phyloP scores from a whole-genome alignment of 2,888 invertebrate genomes.

The Atethmia centrago region DNA sequence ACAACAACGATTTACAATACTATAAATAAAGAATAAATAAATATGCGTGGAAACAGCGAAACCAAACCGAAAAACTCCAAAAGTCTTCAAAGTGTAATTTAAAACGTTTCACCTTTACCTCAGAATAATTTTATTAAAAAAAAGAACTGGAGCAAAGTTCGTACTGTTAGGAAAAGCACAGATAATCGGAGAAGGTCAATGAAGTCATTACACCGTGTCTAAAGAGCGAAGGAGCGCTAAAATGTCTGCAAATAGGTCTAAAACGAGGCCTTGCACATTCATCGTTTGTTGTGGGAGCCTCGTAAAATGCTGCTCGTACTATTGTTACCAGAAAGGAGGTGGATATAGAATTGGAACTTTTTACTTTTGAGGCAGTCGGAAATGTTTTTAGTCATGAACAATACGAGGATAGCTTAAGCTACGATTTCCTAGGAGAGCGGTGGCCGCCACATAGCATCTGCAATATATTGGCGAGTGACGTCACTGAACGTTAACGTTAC shows the following conservation, averaged over 20 bases:
- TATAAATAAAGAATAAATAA: background rate
- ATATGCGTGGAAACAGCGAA: background rate
- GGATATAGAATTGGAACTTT: background rate
- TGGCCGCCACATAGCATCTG: no score
- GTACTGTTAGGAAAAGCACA: background rate
- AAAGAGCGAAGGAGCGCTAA: conserved; percentile 20
- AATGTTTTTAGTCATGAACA: background rate
- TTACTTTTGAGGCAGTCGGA: background rate
- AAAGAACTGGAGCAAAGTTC: conserved; percentile 2
- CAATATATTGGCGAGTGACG: no score
- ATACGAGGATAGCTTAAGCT: background rate
- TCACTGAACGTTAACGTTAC: no score
- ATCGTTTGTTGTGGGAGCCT: conserved; percentile 26
- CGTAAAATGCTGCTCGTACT: conserved; percentile 33
- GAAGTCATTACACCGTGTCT: background rate
- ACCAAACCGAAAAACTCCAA: background rate
- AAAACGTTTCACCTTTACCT: background rate
- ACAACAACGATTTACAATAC: background rate
- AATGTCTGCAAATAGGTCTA: conserved; percentile 27
- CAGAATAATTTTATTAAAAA: background rate
- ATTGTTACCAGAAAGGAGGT: background rate
- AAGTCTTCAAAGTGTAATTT: conserved; percentile 6
- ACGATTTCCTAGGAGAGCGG: no score
- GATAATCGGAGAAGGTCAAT: conserved; percentile 2
- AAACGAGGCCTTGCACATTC: conserved; percentile 24